Base-by-base conservation (phyloP, 2,888 invertebrate species). In the Adineta ricciae region DNA sequence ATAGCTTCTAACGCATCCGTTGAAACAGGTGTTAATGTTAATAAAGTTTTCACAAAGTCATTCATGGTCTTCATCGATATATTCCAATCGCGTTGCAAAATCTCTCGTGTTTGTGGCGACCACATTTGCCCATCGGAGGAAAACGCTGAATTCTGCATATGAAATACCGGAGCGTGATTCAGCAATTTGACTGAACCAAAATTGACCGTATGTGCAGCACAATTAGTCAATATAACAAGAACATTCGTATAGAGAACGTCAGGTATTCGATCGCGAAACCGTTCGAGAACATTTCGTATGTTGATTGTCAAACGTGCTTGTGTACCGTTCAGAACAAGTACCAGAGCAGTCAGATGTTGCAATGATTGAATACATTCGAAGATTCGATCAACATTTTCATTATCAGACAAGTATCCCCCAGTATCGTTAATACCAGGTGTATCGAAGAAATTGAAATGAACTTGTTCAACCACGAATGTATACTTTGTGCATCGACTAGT, bases 131-230 rank as follows among this genome's bases (percentile, higher is more conserved):
- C 38, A 78, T 78, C 78, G 0, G 41, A 41, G 38, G 78, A 78
- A n/a, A 78, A 78, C n/a, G 78, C 78, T 38, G 78, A 78, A 78
- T 78, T 78, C 41, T 78, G 78, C 78, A 78, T 78, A 41, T 78
- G n/a, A 78, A 78, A 78, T 78, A 78, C 14, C 11, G 64, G 64
- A 41, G 78, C 38, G 41, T 41, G 41, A 41, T 41, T 78, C n/a
- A 78, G 41, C 41, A 41, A 41, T n/a, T 38, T 41, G 14, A 41
- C 38, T 41, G 41, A 78, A 78, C 78, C 41, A 78, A 78, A 78
- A 78, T 78, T 78, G n/a, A 78, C 78, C 41, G 78, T 78, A 78
- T 78, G 78, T n/a, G 11, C 0, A 41, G 38, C 41, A n/a, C 78
- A 78, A 78, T 78, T 78, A 3, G 78, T 78, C n/a, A 78, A 78